A percentile compares a stretch with the other conserved stretches of the same genome.
Evolutionary conservation across 2,888 invertebrate species (phyloP).

Genomic region (Conus canariensis): DNA sequence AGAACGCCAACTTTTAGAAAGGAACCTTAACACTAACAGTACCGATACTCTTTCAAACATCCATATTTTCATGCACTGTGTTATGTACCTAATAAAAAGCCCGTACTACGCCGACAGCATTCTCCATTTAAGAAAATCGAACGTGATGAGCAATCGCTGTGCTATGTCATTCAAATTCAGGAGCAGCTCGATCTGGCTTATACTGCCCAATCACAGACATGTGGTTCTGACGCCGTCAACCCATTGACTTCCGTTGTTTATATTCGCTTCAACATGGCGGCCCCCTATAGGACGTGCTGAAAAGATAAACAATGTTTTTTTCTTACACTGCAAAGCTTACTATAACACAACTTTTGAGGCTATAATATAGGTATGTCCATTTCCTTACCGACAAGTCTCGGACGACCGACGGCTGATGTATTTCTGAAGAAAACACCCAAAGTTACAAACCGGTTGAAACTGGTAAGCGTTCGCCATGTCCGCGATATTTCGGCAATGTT

Average conservation of each 20-base stretch:
- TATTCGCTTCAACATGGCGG: constrained; percentile 70
- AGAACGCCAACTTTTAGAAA: too few relatives aligned
- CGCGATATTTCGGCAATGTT: constrained; percentile 66
- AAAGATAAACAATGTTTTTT: constrained; percentile 25
- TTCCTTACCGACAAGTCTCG: constrained; percentile 45
- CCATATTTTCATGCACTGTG: too few relatives aligned
- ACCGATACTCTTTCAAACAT: too few relatives aligned
- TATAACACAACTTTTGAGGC: constrained; percentile 19
- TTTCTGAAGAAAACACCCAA: constrained; percentile 64
- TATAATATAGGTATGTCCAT: background rate
- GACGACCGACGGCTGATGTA: constrained; percentile 41
- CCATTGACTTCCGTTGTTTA: constrained; percentile 66
- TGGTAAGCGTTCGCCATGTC: constrained; percentile 74
- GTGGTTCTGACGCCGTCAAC: constrained; percentile 1
- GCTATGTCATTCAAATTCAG: background rate
- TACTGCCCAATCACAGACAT: constrained; percentile 36
- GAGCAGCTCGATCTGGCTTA: constrained; percentile 24
- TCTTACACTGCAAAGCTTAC: background rate
- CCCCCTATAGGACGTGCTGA: constrained; percentile 62
- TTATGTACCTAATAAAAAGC: too few relatives aligned
- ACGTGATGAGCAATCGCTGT: background rate
- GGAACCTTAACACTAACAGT: too few relatives aligned
- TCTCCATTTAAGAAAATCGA: background rate
- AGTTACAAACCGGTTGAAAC: constrained; percentile 77
- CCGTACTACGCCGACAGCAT: too few relatives aligned